These are phyloP conservation scores for Gryllus longicercus DNA, from an alignment of 2,888 invertebrate species.

Conservation along the genomic window DNA sequence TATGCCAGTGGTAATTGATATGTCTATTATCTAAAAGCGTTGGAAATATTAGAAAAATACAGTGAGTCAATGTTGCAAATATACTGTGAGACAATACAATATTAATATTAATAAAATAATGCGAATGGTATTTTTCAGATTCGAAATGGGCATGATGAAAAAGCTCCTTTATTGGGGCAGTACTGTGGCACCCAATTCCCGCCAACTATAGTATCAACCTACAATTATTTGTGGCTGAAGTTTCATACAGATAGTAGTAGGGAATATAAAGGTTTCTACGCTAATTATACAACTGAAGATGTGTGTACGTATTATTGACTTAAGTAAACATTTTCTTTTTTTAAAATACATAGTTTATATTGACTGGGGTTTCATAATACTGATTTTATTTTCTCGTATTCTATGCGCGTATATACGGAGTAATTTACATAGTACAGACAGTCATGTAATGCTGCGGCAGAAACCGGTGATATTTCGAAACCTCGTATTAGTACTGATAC, in stretches of 20 bases:
- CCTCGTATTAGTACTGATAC: too few relatives aligned
- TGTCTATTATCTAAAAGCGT: background rate
- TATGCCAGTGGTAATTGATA: background rate
- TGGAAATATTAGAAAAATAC: background rate
- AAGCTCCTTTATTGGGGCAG: conserved; percentile 61
- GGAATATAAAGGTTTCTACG: conserved; percentile 66
- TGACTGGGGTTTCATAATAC: too few relatives aligned
- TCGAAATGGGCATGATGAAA: conserved; percentile 64
- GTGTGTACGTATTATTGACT: conserved; percentile 47
- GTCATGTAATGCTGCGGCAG: too few relatives aligned
- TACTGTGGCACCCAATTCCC: conserved; percentile 62
- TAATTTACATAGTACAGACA: too few relatives aligned
- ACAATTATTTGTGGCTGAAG: conserved; percentile 68
- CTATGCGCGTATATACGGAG: too few relatives aligned
- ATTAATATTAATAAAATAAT: background rate
- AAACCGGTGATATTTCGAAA: too few relatives aligned
- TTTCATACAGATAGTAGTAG: conserved; percentile 60
- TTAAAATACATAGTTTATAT: too few relatives aligned
- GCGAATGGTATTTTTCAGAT: conserved; percentile 52
- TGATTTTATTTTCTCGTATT: too few relatives aligned
- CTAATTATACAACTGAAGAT: conserved; percentile 67
- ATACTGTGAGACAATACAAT: background rate
- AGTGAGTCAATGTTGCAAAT: background rate
- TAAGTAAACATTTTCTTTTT: too few relatives aligned
- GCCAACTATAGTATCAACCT: conserved; percentile 59